These are phyloP conservation scores for Setipinna tenuifilis DNA, from an alignment of 2,797 vertebrate species.

Conservation along the genomic window DNA sequence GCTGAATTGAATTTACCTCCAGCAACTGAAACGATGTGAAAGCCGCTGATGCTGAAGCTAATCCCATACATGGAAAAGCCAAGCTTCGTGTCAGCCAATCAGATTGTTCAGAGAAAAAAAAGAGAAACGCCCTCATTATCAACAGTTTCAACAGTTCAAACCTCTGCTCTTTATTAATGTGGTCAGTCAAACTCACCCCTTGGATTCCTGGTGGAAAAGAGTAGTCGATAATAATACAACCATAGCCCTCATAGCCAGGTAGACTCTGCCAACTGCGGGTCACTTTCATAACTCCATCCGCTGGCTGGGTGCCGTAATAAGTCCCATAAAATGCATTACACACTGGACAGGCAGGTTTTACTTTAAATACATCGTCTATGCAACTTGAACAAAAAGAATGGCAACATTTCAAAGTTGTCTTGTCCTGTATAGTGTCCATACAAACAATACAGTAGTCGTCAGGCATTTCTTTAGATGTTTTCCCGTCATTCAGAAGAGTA, in stretches of 20 bases:
- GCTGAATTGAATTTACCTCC: no score
- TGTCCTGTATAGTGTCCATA: slow-evolving; percentile 69
- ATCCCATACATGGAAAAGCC: background rate
- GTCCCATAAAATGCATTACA: slow-evolving; percentile 81
- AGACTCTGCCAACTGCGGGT: slow-evolving; percentile 68
- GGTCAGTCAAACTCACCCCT: slow-evolving; percentile 73
- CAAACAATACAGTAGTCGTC: slow-evolving; percentile 73
- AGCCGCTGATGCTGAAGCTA: no score
- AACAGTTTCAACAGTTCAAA: background rate
- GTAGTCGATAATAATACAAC: slow-evolving; percentile 79
- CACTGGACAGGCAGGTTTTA: slow-evolving; percentile 80
- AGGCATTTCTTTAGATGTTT: slow-evolving; percentile 28
- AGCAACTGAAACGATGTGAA: no score
- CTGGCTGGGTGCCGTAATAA: slow-evolving; percentile 80
- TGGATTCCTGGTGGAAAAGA: slow-evolving; percentile 80
- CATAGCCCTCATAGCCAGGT: slow-evolving; percentile 78
- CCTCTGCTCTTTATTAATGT: background rate
- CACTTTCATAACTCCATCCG: slow-evolving; percentile 78
- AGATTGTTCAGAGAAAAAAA: background rate
- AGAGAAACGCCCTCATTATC: background rate
- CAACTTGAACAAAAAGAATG: slow-evolving; percentile 82
- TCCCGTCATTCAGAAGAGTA: background rate
- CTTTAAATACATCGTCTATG: slow-evolving; percentile 76
- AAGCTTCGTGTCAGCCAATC: background rate
- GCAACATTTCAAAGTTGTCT: slow-evolving; percentile 77